These are phyloP conservation scores for Dreissena polymorpha DNA, from an alignment of 1,140 invertebrate genomes.

Conservation along the genomic window DNA sequence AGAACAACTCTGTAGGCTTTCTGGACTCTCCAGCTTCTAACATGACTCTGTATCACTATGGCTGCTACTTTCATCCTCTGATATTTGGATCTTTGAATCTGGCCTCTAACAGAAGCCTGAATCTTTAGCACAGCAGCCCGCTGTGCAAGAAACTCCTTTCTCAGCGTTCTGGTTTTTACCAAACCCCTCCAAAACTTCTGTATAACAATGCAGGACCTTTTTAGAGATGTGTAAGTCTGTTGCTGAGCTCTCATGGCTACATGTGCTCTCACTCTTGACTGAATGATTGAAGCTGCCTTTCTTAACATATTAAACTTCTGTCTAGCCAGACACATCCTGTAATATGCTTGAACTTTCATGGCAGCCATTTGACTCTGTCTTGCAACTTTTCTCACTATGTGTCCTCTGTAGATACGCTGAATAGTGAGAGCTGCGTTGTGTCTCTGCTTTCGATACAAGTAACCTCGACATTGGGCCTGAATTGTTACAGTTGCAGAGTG, in stretches of 20 bases:
- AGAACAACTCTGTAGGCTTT: constrained; percentile 11
- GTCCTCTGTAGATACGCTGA: constrained; percentile 52
- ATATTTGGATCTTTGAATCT: constrained; percentile 46
- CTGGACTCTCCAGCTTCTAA: constrained; percentile 29
- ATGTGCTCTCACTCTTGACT: constrained; percentile 50
- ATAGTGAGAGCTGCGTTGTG: constrained; percentile 55
- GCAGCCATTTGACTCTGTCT: constrained; percentile 39
- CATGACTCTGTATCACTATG: constrained; percentile 54
- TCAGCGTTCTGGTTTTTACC: background rate
- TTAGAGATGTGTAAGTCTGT: background rate
- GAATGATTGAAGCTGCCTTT: constrained; percentile 49
- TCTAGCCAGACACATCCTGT: constrained; percentile 34
- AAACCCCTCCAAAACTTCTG: background rate
- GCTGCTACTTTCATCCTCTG: constrained; percentile 48
- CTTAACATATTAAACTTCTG: constrained; percentile 26
- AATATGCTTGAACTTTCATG: constrained; percentile 42
- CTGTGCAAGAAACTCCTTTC: constrained; percentile 29
- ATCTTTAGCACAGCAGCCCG: constrained; percentile 46
- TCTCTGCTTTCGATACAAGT: constrained; percentile 16
- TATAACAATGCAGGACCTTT: background rate
- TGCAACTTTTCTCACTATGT: constrained; percentile 18
- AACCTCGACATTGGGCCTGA: constrained; percentile 53
- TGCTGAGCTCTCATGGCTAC: constrained; percentile 10
- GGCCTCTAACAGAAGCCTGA: constrained; percentile 54
- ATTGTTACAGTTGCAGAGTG: constrained; percentile 55